These are phyloP conservation scores for Drosophila setosimentum DNA, from an alignment of 2,888 invertebrate species.

Conservation along the genomic window DNA sequence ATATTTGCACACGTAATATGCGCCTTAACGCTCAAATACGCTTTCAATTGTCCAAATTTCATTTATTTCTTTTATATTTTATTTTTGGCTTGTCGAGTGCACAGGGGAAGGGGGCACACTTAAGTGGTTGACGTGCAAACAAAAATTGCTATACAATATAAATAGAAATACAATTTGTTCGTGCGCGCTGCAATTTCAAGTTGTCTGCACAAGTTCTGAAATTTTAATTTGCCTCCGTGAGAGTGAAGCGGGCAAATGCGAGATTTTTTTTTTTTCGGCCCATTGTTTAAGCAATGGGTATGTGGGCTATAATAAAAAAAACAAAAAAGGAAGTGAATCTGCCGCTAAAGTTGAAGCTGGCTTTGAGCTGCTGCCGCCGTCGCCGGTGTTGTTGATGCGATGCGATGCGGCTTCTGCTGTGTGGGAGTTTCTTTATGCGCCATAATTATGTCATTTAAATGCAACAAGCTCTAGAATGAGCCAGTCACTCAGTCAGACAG, in stretches of 20 bases:
- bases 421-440: conserved; percentile 78
- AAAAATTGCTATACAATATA: conserved; percentile 80
- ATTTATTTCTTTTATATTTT: conserved; percentile 22
- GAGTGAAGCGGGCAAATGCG: conserved; percentile 32
- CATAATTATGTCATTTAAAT: conserved; percentile 84
- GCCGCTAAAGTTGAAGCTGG: conserved; percentile 20
- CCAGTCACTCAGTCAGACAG: conserved; percentile 47
- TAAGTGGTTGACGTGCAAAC: conserved; percentile 73
- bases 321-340: conserved; percentile 35
- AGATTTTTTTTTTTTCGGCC: conserved; percentile 20
- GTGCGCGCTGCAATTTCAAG: conserved; percentile 67
- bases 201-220: conserved; percentile 63
- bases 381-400: conserved; percentile 29
- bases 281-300: conserved; percentile 43
- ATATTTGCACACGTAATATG: conserved; percentile 80
- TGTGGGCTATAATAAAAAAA: conserved; percentile 20
- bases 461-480: conserved; percentile 73
- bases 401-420: conserved; percentile 29
- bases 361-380: conserved; percentile 63
- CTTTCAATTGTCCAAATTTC: conserved; percentile 79
- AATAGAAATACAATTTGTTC: conserved; percentile 71
- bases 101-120: conserved; percentile 27
- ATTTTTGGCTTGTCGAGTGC: conserved; percentile 3
- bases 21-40: conserved; percentile 82
- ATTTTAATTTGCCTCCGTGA: conserved; percentile 62